These are phyloP conservation scores for Bombus vancouverensis DNA, from an alignment of 1,140 invertebrate species.

Conservation along the genomic window DNA sequence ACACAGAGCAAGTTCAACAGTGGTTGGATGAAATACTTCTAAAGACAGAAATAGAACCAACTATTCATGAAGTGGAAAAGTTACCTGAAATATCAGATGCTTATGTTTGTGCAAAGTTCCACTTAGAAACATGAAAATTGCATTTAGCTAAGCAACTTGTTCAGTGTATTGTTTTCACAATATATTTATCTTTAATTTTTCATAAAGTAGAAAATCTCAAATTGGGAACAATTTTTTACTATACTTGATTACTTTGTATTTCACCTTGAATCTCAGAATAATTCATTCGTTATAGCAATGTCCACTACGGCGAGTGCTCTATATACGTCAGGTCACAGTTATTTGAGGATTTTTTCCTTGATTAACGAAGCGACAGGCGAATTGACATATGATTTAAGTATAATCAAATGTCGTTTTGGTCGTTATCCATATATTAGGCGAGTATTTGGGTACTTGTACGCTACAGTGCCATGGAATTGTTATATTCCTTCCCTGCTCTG, in stretches of 20 bases:
- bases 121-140: conserved; percentile 83
- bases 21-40: conserved; percentile 84
- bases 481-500: too few species aligned
- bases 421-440: too few species aligned
- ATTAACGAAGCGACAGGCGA: too few species aligned
- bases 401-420: too few species aligned
- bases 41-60: conserved; percentile 84
- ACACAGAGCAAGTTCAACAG: conserved; percentile 84
- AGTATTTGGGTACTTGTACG: too few species aligned
- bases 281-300: too few species aligned
- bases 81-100: conserved; percentile 82
- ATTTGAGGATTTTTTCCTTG: too few species aligned
- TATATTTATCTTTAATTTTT: conserved; percentile 14
- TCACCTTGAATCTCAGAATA: not conserved
- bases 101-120: conserved; percentile 82
- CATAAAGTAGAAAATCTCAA: not conserved
- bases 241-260: conserved; percentile 5
- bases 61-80: conserved; percentile 78
- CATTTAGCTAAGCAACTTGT: not conserved
- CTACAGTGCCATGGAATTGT: too few species aligned
- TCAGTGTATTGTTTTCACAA: conserved; percentile 1
- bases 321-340: too few species aligned
- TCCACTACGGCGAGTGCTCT: too few species aligned
- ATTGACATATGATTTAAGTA: too few species aligned
- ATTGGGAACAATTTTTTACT: conserved; percentile 4